phyloP scores from a whole-genome alignment of 2,113 vertebrate species.

The Ammodytes marinus region DNA sequence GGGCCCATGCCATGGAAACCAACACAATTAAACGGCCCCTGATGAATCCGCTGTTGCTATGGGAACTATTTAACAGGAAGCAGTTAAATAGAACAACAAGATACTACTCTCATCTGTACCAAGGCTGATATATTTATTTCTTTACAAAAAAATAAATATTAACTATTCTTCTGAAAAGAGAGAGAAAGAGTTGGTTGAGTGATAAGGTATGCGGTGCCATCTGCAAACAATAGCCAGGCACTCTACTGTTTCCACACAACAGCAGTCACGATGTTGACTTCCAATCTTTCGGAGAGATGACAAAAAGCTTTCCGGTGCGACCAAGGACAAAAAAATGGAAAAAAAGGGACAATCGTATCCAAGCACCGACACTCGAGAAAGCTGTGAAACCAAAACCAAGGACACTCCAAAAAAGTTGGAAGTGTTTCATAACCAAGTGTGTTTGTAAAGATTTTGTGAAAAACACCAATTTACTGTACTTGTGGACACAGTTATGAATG shows the following conservation, averaged over 20 bases:
- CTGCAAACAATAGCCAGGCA: background rate
- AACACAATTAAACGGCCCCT: slow-evolving; percentile 21
- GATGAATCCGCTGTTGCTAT: slow-evolving; percentile 62
- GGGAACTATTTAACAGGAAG: slow-evolving; percentile 56
- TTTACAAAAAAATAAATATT: background rate
- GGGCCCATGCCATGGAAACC: background rate
- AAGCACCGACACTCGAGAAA: background rate
- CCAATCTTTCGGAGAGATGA: background rate
- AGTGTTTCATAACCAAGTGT: background rate
- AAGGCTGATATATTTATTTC: too few species aligned
- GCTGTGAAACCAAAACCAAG: slow-evolving; percentile 13
- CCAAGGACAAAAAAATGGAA: slow-evolving; percentile 19
- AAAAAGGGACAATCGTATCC: background rate
- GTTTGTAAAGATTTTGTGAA: background rate
- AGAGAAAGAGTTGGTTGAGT: background rate
- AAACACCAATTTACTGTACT: background rate
- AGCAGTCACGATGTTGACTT: background rate
- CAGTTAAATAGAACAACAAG: slow-evolving; percentile 21
- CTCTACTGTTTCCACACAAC: background rate
- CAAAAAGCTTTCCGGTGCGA: background rate
- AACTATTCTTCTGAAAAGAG: background rate
- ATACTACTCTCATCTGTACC: background rate
- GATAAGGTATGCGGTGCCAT: background rate
- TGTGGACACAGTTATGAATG: background rate
- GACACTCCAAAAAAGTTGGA: background rate